Percentiles rank a stretch among this genome's conserved stretches.
phyloP scores from a whole-genome alignment of 2,797 vertebrate genomes.

The Scleropages formosus region DNA sequence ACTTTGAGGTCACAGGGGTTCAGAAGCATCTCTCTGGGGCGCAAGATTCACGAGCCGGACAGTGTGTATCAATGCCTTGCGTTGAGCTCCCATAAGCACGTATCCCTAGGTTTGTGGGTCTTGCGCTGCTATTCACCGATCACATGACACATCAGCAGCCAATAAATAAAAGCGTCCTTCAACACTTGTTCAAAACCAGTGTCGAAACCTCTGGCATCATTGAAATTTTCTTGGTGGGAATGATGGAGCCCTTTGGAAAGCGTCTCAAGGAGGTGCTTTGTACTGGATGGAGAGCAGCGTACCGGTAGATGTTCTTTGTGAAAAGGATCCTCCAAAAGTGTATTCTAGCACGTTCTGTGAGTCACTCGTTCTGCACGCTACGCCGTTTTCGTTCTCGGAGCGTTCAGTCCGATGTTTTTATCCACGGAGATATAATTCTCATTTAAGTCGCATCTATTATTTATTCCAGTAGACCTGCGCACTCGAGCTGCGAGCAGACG shows the following conservation, averaged over 20 bases:
- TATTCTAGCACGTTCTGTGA: neutral
- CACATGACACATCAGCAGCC: neutral
- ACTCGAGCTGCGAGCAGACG: neutral
- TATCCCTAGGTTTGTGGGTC: neutral
- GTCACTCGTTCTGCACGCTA: too few relatives aligned
- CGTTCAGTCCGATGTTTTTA: neutral
- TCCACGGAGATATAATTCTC: constrained; percentile 17
- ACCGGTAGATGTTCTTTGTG: neutral
- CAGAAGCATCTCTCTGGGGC: too few relatives aligned
- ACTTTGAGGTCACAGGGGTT: constrained; percentile 14
- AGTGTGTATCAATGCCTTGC: neutral
- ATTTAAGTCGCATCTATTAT: constrained; percentile 30
- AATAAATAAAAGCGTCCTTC: too few relatives aligned
- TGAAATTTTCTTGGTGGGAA: too few relatives aligned
- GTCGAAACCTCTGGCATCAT: too few relatives aligned
- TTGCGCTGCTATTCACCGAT: neutral
- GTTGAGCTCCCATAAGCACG: neutral
- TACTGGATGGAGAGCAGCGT: too few relatives aligned
- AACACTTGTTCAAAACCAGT: too few relatives aligned
- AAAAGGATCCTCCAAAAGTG: neutral
- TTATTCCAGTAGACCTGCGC: constrained; percentile 12
- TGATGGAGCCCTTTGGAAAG: too few relatives aligned
- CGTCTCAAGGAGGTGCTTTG: too few relatives aligned
- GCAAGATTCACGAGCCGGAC: neutral
- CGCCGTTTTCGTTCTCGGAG: too few relatives aligned